Evolutionary conservation across 1,140 invertebrate genomes (phyloP).

Genomic region (Macrosteles quadrilineatus): DNA sequence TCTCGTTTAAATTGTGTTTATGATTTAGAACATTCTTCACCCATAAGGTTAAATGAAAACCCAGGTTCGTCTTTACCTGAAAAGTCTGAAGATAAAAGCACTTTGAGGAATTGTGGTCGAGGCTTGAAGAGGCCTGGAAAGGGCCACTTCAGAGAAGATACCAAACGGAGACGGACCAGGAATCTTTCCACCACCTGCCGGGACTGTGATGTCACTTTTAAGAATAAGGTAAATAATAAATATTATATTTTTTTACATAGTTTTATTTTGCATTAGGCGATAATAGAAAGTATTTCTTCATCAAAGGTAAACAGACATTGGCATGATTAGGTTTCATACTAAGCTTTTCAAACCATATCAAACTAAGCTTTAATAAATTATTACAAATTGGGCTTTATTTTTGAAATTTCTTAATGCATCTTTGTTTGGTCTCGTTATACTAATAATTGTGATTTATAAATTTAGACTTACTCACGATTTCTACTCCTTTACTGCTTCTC

Average conservation of each 20-base stretch:
- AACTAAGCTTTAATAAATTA: too few relatives aligned
- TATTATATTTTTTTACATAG: not conserved
- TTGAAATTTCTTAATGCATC: too few relatives aligned
- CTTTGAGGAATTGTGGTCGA: not conserved
- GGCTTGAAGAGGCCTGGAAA: constrained; percentile 1
- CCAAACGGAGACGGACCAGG: constrained; percentile 2
- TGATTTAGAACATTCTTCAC: not conserved
- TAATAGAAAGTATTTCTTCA: too few relatives aligned
- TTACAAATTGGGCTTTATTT: too few relatives aligned
- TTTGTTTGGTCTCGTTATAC: too few relatives aligned
- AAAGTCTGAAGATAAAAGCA: not conserved
- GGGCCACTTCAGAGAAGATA: constrained; percentile 17
- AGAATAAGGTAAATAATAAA: constrained; percentile 18
- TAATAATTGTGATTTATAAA: too few relatives aligned
- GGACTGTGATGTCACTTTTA: constrained; percentile 3
- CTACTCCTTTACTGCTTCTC: too few relatives aligned
- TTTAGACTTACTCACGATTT: too few relatives aligned
- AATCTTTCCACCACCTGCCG: not conserved
- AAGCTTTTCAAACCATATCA: too few relatives aligned
- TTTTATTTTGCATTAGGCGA: not conserved
- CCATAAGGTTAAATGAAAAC: not conserved
- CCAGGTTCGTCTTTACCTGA: not conserved
- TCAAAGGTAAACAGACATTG: too few relatives aligned
- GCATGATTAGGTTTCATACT: too few relatives aligned
- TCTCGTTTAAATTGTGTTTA: not conserved